These are phyloP conservation scores for Calonectris borealis DNA, from an alignment of 2,113 vertebrate genomes.

Conservation along the genomic window DNA sequence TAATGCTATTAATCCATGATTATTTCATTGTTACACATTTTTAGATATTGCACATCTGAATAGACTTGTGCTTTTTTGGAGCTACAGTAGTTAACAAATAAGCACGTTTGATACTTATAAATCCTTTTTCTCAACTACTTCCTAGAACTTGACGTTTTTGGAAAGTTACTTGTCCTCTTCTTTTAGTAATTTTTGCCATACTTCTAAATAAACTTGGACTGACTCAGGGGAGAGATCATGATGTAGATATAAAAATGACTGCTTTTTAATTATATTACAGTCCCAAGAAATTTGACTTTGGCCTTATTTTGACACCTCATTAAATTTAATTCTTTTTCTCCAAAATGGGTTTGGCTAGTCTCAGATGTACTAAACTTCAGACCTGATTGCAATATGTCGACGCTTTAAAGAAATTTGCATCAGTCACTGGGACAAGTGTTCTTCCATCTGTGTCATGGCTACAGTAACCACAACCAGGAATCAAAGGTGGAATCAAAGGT, in stretches of 20 bases:
- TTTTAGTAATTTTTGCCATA: background rate
- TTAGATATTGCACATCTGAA: background rate
- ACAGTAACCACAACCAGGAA: background rate
- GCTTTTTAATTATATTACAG: constrained; percentile 6
- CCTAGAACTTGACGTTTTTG: background rate
- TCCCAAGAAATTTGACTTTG: background rate
- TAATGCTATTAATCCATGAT: background rate
- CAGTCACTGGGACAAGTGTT: background rate
- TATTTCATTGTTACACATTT: background rate
- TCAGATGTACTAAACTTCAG: background rate
- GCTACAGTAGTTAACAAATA: background rate
- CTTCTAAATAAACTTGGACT: background rate
- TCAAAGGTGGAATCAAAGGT: background rate
- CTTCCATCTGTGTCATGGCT: background rate
- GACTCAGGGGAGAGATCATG: background rate
- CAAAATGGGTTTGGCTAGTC: background rate
- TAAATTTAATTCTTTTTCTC: background rate
- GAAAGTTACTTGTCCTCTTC: background rate
- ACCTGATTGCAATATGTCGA: background rate
- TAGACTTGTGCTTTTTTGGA: background rate
- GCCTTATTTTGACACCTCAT: background rate
- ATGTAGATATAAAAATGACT: background rate
- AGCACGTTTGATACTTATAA: background rate
- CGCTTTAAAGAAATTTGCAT: background rate
- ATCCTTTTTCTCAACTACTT: background rate